Evolutionary conservation across 64 coral and sea anemone genomes (phyloP), one percentile per base, ranked within the genome.

Genomic region (Orbicella faveolata): DNA sequence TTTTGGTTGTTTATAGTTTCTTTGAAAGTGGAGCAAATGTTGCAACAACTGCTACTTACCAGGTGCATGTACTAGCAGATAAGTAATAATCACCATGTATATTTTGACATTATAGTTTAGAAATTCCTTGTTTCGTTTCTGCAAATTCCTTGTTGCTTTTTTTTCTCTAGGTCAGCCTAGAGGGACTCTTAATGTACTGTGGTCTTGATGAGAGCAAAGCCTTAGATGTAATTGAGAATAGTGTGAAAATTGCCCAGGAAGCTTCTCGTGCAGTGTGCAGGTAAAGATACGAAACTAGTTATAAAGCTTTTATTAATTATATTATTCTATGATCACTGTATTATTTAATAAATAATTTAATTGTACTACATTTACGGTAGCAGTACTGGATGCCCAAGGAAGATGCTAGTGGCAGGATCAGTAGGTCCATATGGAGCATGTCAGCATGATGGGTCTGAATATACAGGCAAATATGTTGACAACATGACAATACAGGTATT

Each of bases 341-440:
- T 52, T 52, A 3, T 78, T 21, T 23, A 55, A 23, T 79, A 9
- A 20, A 2, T 79, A 6, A 26, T 55, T 79, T 7, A 17, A 21
- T 15, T 21, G 11, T 59, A 6, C 19, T 2, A 30, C 30, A 30
- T 59, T 79, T 55, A 26, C 52, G 25, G 48, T 68, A 67, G 33
- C 20, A 84, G 26, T 44, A 6, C 41, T 11, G 36, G 23, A 67
- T 69, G 12, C 14, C 36, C 52, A 20, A 83, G 20, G 33, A 92
- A 72, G 13, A 88, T 88, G 2, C 69, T 79, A 35, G 91, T 99
- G 18, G 89, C 89, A 66, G 97, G 97, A 74, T 93, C 91, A 78
- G 84, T 99, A 61, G 93, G 97, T 1, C 94, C 97, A 33, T 96
- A 95, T 87, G 97, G 97, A 85, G 94, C 94, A 0, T 96, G 36